These are phyloP conservation scores for Drosophila niveifrons DNA, from an alignment of 2,888 invertebrate genomes.

Conservation along the genomic window DNA sequence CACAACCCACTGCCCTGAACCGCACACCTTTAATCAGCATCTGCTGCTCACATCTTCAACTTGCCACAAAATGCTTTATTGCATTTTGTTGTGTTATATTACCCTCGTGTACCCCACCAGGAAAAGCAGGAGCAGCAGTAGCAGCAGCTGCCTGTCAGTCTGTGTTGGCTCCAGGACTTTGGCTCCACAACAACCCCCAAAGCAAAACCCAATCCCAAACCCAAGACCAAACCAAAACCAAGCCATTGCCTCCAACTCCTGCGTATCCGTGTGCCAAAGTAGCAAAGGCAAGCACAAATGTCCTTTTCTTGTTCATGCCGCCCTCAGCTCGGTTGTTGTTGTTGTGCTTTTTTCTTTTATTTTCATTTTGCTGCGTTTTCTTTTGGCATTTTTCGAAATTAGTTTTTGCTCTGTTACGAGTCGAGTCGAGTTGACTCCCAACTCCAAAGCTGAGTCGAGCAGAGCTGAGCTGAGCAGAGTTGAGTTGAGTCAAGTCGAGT, in stretches of 20 bases:
- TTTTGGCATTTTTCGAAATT: constrained; percentile 83
- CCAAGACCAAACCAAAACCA: constrained; percentile 22
- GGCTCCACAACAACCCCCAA: constrained; percentile 36
- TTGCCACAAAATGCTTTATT: constrained; percentile 83
- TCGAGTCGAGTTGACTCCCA: constrained; percentile 39
- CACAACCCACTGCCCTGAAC: constrained; percentile 48
- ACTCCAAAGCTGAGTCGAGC: constrained; percentile 25
- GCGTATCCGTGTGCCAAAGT: constrained; percentile 37
- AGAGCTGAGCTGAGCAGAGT: constrained; percentile 23
- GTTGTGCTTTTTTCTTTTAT: constrained; percentile 60
- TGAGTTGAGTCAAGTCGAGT: constrained; percentile 66
- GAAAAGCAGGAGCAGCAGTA: constrained; percentile 10
- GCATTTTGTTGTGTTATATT: constrained; percentile 82
- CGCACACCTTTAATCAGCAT: constrained; percentile 82
- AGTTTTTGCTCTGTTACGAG: constrained; percentile 80
- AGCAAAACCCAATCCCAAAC: not conserved
- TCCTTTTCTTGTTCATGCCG: constrained; percentile 71
- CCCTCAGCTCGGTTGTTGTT: constrained; percentile 27
- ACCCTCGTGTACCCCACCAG: constrained; percentile 68
- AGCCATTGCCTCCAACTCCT: constrained; percentile 17
- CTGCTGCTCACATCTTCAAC: constrained; percentile 82
- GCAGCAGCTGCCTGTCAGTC: constrained; percentile 75
- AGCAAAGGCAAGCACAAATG: constrained; percentile 70
- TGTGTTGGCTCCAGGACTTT: constrained; percentile 57
- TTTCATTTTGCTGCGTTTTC: constrained; percentile 76